Conservation (phyloP, 92 coral and sea anemone species). For the Epizoanthus illoricatus region DNA sequence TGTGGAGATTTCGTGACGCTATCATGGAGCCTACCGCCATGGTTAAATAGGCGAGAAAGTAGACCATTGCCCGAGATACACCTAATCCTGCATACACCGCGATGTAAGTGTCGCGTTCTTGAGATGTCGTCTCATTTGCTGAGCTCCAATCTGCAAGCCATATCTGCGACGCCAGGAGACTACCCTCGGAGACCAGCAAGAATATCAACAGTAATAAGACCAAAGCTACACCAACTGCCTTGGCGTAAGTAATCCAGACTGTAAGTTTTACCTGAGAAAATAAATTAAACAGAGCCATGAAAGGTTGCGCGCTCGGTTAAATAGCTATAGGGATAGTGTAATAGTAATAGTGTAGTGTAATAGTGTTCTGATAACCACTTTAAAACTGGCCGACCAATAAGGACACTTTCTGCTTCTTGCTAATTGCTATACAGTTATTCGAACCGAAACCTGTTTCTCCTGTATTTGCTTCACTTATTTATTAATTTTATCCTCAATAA, state of each 20-base stretch:
- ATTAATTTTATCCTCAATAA: too few relatives aligned
- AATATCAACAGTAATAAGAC: background rate
- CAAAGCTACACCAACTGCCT: slow-evolving; percentile 4
- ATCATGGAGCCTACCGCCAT: background rate
- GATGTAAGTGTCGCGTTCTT: background rate
- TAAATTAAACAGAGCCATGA: background rate
- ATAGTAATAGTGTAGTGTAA: too few relatives aligned
- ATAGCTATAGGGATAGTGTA: too few relatives aligned
- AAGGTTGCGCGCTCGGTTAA: too few relatives aligned
- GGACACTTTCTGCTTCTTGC: too few relatives aligned
- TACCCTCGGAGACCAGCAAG: background rate
- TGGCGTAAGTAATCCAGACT: background rate
- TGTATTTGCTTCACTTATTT: too few relatives aligned
- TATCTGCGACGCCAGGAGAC: background rate
- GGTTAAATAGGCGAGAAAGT: background rate
- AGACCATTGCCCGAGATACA: background rate
- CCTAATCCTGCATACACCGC: slow-evolving; percentile 3
- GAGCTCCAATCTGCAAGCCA: slow-evolving; percentile 14
- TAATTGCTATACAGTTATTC: too few relatives aligned
- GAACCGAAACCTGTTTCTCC: too few relatives aligned
- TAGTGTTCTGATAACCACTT: too few relatives aligned
- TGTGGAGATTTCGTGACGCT: background rate
- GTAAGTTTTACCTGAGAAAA: background rate
- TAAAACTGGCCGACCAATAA: too few relatives aligned
- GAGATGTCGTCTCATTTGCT: background rate